Evolutionary conservation across 2,113 vertebrate species (phyloP).

Genomic region (Climacteris rufus): DNA sequence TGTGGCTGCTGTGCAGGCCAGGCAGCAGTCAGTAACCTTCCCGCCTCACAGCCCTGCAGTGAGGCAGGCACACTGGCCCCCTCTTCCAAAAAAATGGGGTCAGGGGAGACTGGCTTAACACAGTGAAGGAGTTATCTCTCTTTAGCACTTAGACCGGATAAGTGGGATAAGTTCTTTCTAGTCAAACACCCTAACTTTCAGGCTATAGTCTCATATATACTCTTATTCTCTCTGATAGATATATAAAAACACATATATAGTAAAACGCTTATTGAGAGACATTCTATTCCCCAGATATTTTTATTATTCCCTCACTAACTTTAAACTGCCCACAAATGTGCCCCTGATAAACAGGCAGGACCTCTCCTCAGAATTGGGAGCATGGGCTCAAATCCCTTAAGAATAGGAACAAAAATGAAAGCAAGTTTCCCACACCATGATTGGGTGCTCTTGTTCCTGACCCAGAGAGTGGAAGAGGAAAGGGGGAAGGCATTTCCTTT

Average conservation of each 20-base stretch:
- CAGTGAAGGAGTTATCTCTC: neutral
- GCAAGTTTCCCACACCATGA: neutral
- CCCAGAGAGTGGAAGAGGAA: neutral
- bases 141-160: neutral
- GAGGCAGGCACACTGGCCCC: neutral
- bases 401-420: neutral
- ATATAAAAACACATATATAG: neutral
- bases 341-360: neutral
- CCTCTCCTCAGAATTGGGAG: neutral
- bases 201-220: neutral
- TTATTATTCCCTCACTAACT: neutral
- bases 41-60: neutral
- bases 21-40: neutral
- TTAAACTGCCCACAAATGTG: neutral
- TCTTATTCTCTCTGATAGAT: neutral
- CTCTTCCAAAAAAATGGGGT: neutral
- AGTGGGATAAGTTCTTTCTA: neutral
- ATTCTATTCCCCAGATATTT: neutral
- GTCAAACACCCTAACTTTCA: neutral
- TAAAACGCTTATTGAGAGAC: neutral
- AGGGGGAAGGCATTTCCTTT: neutral
- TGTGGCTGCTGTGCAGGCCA: neutral
- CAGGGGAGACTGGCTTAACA: neutral
- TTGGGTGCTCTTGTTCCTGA: neutral
- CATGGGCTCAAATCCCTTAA: neutral